Base-by-base conservation (phyloP, 2,888 invertebrate genomes). In the Pyralis farinalis region DNA sequence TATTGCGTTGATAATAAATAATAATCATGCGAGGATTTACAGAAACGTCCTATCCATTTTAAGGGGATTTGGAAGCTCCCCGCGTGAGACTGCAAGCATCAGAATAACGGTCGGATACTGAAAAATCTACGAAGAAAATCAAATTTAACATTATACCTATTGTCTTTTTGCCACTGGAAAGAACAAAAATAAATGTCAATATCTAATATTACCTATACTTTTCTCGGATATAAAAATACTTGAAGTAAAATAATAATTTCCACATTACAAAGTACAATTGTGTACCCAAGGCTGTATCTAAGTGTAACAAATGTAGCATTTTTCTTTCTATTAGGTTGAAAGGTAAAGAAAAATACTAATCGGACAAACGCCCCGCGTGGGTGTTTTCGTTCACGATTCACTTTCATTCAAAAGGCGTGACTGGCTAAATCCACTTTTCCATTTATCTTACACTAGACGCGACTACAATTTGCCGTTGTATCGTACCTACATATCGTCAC, bases 1-100 rank as follows among this genome's bases (percentile, higher is more conserved):
- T 73, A 78, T 74, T 66, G 69, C 63, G 62, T 59, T 74, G 82
- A 81, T 80, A 83, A 84, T 84, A 84, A 84, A 83, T 83, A 84
- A 83, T 83, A 83, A 84, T 83, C 82, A 83, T 80, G 69, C 65
- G 57, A 71, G 81, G 84, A 80, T 84, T 81, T 81, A 66, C 65
- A 72, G 72, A 76, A 80, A 79, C 74, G 77, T 81, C 77, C 73
- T 77, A 77, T 83, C 81, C 79, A 80, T 83, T 83, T 76, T 82
- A 80, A 77, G 77, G 80, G 81, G 84, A 81, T 84, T 82, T 81
- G 69, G 57, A 63, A 63, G 58, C 56, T 64, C 55, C 63, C 73
- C 80, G 78, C 72, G 78, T 71, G 57, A 62, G 55, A 78, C 77
- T 33, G 38, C 39, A 40, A 40, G 37, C 43, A 75, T 77, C 69